A percentile compares a stretch with the other conserved stretches of the same genome.
These are phyloP conservation scores for Malaclemys terrapin DNA, from an alignment of 2,113 vertebrate genomes.

Conservation along the genomic window DNA sequence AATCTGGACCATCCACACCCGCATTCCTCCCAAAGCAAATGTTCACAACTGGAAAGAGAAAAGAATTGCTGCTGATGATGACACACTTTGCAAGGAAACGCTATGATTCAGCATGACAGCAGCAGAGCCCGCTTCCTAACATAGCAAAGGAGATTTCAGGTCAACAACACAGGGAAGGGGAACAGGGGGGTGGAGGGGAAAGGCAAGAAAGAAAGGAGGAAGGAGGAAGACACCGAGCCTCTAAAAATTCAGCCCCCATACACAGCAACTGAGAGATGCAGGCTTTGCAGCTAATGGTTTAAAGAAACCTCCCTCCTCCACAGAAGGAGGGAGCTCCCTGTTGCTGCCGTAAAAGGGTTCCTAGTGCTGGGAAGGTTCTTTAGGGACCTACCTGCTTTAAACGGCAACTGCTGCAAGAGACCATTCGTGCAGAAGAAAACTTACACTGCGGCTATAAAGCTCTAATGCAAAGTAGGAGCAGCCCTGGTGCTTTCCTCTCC, in stretches of 20 bases:
- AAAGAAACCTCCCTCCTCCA: slow-evolving; percentile 19
- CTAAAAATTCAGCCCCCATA: no score
- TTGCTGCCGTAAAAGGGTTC: slow-evolving; percentile 43
- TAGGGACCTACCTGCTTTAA: slow-evolving; percentile 1
- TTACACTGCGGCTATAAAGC: slow-evolving; percentile 63
- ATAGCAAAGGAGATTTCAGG: not conserved
- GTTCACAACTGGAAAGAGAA: slow-evolving; percentile 76
- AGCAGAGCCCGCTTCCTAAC: not conserved
- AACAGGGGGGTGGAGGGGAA: not conserved
- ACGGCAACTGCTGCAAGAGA: slow-evolving; percentile 51
- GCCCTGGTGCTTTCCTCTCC: slow-evolving; percentile 35
- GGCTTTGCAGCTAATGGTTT: not conserved
- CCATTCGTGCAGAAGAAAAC: slow-evolving; percentile 53
- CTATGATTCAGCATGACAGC: slow-evolving; percentile 36
- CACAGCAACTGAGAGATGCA: not conserved
- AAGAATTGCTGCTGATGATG: slow-evolving; percentile 50
- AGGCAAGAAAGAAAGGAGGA: not conserved
- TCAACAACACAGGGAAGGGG: not conserved
- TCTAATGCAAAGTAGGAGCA: slow-evolving; percentile 35
- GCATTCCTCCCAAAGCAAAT: slow-evolving; percentile 64
- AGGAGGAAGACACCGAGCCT: not conserved
- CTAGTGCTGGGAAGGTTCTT: not conserved
- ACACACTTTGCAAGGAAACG: slow-evolving; percentile 29
- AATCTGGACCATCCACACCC: slow-evolving; percentile 71
- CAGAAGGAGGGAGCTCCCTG: slow-evolving; percentile 49